phyloP scores from a whole-genome alignment of 2,113 vertebrate species.

The Chionis minor region DNA sequence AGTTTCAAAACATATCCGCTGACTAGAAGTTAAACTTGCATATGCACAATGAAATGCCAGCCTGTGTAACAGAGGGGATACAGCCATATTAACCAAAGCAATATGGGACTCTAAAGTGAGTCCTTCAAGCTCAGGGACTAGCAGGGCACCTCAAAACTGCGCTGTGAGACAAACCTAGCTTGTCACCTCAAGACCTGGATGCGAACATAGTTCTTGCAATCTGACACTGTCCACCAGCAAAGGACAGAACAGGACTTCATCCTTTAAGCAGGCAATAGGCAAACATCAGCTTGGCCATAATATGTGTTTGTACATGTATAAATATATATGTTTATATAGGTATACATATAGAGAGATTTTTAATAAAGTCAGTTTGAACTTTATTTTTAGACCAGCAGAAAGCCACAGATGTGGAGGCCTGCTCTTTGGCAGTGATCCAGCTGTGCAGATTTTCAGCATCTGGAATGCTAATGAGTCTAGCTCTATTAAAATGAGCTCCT shows the following conservation, averaged over 20 bases:
- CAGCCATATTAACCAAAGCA: not conserved
- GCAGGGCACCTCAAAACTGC: not conserved
- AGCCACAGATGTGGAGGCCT: constrained; percentile 25
- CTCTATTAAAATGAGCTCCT: constrained; percentile 63
- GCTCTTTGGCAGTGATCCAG: constrained; percentile 46
- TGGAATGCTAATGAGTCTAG: constrained; percentile 67
- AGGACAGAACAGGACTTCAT: not conserved
- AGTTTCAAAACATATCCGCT: not conserved
- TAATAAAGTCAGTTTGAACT: constrained; percentile 36
- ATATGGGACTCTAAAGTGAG: not conserved
- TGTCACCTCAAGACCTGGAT: not conserved
- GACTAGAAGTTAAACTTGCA: not conserved
- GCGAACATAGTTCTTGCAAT: not conserved
- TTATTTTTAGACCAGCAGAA: constrained; percentile 48
- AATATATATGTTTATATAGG: not conserved
- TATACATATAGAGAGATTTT: constrained; percentile 19
- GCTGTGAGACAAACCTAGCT: not conserved
- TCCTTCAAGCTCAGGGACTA: not conserved
- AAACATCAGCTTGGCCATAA: not conserved
- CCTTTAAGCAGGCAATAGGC: not conserved
- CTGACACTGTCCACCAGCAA: not conserved
- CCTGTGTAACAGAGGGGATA: not conserved
- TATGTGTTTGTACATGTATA: not conserved
- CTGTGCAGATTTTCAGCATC: constrained; percentile 65
- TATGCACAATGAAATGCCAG: not conserved